These are phyloP conservation scores for Ormyrus labotus DNA, from an alignment of 2,888 invertebrate genomes.

Conservation along the genomic window DNA sequence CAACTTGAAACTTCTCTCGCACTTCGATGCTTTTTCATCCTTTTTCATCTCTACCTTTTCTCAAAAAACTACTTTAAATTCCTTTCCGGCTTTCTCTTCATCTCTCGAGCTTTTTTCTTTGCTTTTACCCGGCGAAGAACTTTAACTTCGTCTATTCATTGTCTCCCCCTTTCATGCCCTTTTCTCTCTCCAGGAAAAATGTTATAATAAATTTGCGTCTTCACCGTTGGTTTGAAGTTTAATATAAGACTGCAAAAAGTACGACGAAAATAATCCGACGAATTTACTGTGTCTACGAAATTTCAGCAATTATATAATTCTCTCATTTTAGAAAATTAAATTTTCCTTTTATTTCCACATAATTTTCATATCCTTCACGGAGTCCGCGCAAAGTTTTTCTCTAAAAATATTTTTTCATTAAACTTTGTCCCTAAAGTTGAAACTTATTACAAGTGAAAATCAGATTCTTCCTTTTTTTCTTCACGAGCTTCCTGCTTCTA, in stretches of 20 bases:
- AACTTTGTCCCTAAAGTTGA: no score
- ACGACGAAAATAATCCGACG: no score
- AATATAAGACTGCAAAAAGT: no score
- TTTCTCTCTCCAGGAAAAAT: not conserved
- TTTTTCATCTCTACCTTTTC: constrained; percentile 4
- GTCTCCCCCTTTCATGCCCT: not conserved
- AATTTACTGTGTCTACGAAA: no score
- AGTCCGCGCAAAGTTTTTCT: no score
- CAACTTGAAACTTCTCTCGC: constrained; percentile 18
- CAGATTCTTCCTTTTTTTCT: no score
- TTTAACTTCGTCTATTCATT: constrained; percentile 10
- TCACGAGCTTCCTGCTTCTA: no score
- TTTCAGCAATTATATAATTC: not conserved
- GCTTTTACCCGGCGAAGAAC: constrained; percentile 5
- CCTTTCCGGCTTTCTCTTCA: not conserved
- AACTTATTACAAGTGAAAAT: no score
- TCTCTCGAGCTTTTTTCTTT: not conserved
- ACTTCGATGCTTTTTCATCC: not conserved
- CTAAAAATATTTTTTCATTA: no score
- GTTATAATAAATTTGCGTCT: no score
- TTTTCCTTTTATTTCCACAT: not conserved
- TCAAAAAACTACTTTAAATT: constrained; percentile 30
- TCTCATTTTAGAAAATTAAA: not conserved
- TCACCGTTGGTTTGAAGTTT: no score
- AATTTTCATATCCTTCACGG: not conserved